A percentile compares a stretch with the other conserved stretches of the same genome.
phyloP scores from a whole-genome alignment of 2,797 vertebrate genomes.

The Schizopygopsis pylzovi region DNA sequence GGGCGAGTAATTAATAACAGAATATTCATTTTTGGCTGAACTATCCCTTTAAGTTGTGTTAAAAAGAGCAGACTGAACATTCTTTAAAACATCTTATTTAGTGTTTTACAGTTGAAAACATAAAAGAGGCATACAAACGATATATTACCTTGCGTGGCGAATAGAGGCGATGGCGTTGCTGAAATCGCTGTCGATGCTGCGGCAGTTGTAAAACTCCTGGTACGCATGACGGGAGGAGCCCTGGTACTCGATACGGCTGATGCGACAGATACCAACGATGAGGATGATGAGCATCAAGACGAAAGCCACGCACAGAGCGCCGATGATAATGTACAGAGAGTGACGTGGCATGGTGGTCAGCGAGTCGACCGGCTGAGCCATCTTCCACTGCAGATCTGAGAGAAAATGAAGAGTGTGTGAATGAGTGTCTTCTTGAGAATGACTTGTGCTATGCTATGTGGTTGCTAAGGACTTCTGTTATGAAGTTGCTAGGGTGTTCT shows the following conservation, averaged over 20 bases:
- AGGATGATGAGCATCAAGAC: constrained; percentile 98
- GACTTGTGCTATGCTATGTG: not conserved
- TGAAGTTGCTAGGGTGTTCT: not conserved
- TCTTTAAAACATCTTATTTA: not conserved
- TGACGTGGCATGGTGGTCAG: constrained; percentile 96
- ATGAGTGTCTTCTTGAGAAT: not conserved
- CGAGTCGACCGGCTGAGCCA: constrained; percentile 89
- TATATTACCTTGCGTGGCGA: constrained; percentile 89
- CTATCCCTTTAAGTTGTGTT: not conserved
- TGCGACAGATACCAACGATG: constrained; percentile 98
- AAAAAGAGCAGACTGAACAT: too few species aligned
- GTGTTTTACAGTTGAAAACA: not conserved
- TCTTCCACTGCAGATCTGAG: constrained; percentile 94
- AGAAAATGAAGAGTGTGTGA: not conserved
- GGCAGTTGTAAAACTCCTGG: constrained; percentile 98
- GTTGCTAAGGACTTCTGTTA: not conserved
- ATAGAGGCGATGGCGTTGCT: constrained; percentile 96
- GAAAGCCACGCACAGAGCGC: constrained; percentile 96
- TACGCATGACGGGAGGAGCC: constrained; percentile 95
- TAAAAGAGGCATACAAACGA: not conserved
- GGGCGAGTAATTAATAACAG: too few species aligned
- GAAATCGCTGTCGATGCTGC: constrained; percentile 98
- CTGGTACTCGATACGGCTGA: constrained; percentile 99
- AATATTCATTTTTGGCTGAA: not conserved
- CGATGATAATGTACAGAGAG: constrained; percentile 98